These are phyloP conservation scores for Centropus unirufus DNA, from an alignment of 2,113 vertebrate genomes.

Conservation along the genomic window DNA sequence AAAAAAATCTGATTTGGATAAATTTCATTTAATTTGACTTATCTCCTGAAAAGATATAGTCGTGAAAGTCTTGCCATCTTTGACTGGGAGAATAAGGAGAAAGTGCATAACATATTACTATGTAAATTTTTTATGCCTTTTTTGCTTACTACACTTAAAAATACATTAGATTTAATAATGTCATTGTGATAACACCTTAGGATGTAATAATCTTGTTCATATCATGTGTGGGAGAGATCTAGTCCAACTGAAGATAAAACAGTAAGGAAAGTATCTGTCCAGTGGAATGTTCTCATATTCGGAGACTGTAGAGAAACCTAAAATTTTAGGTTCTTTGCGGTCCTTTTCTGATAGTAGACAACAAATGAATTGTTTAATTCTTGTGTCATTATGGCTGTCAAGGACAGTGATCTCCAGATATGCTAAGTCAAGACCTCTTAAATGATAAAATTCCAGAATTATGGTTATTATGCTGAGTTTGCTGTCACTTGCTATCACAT, in stretches of 20 bases:
- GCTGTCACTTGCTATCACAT: neutral
- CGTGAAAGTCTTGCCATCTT: neutral
- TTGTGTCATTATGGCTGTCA: neutral
- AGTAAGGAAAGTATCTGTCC: neutral
- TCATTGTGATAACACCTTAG: neutral
- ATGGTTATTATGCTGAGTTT: neutral
- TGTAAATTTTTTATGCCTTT: constrained; percentile 20
- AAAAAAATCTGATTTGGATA: constrained; percentile 31
- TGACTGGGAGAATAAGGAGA: neutral
- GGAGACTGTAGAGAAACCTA: neutral
- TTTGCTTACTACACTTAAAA: neutral
- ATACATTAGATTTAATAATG: neutral
- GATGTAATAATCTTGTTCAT: neutral
- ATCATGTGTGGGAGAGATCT: neutral
- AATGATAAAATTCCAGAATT: neutral
- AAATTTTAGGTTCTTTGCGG: neutral
- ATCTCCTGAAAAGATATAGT: neutral
- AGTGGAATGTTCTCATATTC: neutral
- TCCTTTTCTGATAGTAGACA: neutral
- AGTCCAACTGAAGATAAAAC: neutral
- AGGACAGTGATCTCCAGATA: neutral
- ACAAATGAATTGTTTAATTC: neutral
- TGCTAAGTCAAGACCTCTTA: neutral
- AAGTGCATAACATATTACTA: constrained; percentile 33
- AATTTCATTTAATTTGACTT: constrained; percentile 4